Evolutionary conservation across 2,888 invertebrate species (phyloP).

Genomic region (Xestia c-nigrum): DNA sequence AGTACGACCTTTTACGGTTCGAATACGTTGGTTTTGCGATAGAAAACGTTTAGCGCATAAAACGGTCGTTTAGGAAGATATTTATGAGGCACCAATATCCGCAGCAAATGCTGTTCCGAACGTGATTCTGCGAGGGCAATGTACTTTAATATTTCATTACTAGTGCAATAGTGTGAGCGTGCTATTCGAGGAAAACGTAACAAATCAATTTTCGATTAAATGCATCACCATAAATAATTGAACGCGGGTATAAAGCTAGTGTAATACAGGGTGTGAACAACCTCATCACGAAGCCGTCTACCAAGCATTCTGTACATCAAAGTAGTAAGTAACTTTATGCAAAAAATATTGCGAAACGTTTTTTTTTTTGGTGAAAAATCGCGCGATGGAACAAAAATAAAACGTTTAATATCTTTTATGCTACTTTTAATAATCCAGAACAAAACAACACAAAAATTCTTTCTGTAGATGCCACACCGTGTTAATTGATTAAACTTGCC

Average conservation of each 20-base stretch:
- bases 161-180: background rate
- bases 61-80: slow-evolving; percentile 37
- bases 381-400: background rate
- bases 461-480: background rate
- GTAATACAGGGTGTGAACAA: no score
- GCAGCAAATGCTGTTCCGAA: slow-evolving; percentile 20
- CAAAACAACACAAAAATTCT: background rate
- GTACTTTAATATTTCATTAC: background rate
- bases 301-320: no score
- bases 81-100: slow-evolving; percentile 54
- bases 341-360: no score
- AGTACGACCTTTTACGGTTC: slow-evolving; percentile 2
- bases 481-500: background rate
- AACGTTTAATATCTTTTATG: background rate
- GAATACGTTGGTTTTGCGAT: slow-evolving; percentile 10
- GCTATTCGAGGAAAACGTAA: no score
- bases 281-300: no score
- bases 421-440: no score
- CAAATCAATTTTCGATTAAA: background rate
- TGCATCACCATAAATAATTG: background rate
- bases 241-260: no score
- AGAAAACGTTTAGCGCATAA: slow-evolving; percentile 43
- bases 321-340: no score
- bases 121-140: slow-evolving; percentile 31
- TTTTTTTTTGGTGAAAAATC: no score